Conservation (phyloP, 2,797 vertebrate species). For the Champsocephalus esox region DNA sequence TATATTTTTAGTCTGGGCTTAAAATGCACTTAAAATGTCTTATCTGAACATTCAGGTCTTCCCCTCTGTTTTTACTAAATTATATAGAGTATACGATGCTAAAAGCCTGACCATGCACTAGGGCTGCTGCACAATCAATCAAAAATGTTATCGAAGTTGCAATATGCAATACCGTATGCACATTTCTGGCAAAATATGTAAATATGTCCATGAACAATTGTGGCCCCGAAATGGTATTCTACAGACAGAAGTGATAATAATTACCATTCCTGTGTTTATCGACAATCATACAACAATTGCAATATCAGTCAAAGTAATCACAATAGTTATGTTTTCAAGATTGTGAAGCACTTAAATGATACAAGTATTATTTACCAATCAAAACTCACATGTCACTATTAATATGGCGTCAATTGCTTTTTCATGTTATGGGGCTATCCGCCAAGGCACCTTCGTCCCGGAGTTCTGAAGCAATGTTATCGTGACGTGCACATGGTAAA, state of each 20-base stretch:
- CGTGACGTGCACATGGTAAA: slow-evolving; percentile 55
- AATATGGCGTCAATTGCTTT: slow-evolving; percentile 28
- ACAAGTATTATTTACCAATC: slow-evolving; percentile 6
- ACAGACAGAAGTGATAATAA: too few relatives aligned
- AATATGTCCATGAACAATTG: too few relatives aligned
- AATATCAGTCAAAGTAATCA: too few relatives aligned
- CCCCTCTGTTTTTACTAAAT: neutral
- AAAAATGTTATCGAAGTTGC: too few relatives aligned
- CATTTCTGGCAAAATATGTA: too few relatives aligned
- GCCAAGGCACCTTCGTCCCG: slow-evolving; percentile 61
- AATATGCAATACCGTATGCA: too few relatives aligned
- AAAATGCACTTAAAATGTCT: slow-evolving; percentile 1
- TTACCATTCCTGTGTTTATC: too few relatives aligned
- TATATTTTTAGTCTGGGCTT: slow-evolving; percentile 28
- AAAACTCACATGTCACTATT: neutral
- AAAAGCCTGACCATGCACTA: neutral
- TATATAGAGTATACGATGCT: neutral
- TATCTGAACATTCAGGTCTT: neutral
- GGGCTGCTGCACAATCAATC: too few relatives aligned
- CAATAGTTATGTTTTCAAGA: too few relatives aligned
- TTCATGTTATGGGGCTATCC: slow-evolving; percentile 40
- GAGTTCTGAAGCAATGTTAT: slow-evolving; percentile 52
- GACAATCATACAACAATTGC: too few relatives aligned
- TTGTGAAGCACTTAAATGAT: neutral
- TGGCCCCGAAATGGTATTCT: too few relatives aligned